phyloP scores from a whole-genome alignment of 2,797 vertebrate genomes.

The Muraenolepis orangiensis region DNA sequence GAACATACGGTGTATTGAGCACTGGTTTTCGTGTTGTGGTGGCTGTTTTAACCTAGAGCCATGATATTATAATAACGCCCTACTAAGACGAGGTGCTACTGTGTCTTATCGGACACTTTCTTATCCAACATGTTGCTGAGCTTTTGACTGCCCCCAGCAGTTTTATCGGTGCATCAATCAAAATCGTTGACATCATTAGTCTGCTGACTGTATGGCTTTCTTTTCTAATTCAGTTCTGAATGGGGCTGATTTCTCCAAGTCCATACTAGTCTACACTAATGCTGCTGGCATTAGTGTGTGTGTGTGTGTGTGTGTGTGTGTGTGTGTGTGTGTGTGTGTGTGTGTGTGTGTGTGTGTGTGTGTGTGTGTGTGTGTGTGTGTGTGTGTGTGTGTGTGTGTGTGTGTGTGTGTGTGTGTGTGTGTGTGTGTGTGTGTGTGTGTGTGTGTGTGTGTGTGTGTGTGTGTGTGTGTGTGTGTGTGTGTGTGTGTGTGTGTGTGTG shows the following conservation, averaged over 20 bases:
- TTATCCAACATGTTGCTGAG: background rate
- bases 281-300: no score
- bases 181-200: background rate
- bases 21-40: background rate
- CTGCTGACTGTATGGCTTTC: background rate
- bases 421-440: background rate
- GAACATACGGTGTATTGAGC: background rate
- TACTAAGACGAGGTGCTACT: background rate
- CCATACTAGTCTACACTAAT: no score
- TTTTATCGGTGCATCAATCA: background rate
- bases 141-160: background rate
- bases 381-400: slow-evolving; percentile 4
- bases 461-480: slow-evolving; percentile 8
- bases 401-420: slow-evolving; percentile 9
- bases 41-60: background rate
- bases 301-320: slow-evolving; percentile 1
- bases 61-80: background rate
- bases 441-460: background rate
- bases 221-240: background rate
- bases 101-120: background rate
- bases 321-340: slow-evolving; percentile 11
- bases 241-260: background rate
- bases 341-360: background rate
- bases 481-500: background rate
- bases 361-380: background rate